Conservation (phyloP, 2,888 invertebrate species). For the Schizaphis graminum region DNA sequence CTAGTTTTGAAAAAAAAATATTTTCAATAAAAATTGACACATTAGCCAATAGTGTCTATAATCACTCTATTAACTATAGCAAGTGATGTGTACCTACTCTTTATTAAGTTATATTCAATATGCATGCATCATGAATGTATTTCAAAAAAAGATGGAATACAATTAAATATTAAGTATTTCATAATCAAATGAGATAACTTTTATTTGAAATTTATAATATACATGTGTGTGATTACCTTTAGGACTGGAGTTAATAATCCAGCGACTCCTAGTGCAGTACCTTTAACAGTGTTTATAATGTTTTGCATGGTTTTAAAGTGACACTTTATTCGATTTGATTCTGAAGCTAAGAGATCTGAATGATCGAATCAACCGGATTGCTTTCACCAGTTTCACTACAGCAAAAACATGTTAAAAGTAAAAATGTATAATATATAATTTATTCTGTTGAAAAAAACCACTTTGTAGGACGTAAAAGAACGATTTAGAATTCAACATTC, state of each 20-base stretch:
- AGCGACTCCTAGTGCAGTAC: conserved; percentile 94
- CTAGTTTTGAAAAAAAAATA: neutral
- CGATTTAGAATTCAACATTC: neutral
- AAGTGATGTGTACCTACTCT: neutral
- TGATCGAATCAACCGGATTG: neutral
- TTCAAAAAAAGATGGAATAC: neutral
- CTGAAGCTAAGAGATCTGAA: neutral
- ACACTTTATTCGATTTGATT: neutral
- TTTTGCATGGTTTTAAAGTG: conserved; percentile 82
- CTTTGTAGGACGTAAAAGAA: neutral
- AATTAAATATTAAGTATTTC: neutral
- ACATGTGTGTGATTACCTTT: conserved; percentile 77
- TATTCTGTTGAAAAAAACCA: neutral
- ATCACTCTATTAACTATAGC: neutral
- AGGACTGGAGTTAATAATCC: conserved; percentile 96
- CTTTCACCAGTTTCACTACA: neutral
- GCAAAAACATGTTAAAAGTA: neutral
- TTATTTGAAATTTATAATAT: neutral
- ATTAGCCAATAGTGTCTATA: neutral
- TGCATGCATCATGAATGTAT: neutral
- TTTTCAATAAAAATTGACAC: neutral
- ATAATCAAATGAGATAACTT: neutral
- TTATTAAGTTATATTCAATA: neutral
- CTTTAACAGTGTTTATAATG: conserved; percentile 95
- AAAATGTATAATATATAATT: neutral